phyloP scores from a whole-genome alignment of 2,888 invertebrate genomes.

The Brachylomia viminalis region DNA sequence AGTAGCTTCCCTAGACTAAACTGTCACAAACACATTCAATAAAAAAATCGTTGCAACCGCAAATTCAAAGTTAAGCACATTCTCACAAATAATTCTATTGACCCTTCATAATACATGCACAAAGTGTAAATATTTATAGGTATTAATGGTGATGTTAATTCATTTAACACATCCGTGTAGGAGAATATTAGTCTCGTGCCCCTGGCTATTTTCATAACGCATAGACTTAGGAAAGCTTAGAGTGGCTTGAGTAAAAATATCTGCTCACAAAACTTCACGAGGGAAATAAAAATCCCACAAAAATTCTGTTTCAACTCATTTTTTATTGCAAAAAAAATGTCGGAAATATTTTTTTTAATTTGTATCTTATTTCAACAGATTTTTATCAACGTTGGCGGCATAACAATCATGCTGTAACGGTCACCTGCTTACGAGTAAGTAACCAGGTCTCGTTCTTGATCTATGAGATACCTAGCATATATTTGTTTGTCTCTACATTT shows the following conservation, averaged over 20 bases:
- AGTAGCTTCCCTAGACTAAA: neutral
- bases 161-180: slow-evolving; percentile 63
- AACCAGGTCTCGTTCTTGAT: too few relatives aligned
- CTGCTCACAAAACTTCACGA: neutral
- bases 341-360: too few relatives aligned
- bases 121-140: slow-evolving; percentile 45
- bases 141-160: slow-evolving; percentile 55
- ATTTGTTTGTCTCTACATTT: too few relatives aligned
- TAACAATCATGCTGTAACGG: too few relatives aligned
- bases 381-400: too few relatives aligned
- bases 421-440: too few relatives aligned
- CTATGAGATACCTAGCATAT: too few relatives aligned
- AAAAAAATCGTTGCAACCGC: neutral
- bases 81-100: slow-evolving; percentile 5
- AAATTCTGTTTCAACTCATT: too few relatives aligned
- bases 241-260: slow-evolving; percentile 7
- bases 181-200: slow-evolving; percentile 57
- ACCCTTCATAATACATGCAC: slow-evolving; percentile 9
- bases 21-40: neutral
- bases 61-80: neutral
- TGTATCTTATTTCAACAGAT: too few relatives aligned
- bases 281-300: neutral
- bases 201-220: slow-evolving; percentile 58
- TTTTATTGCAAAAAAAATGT: too few relatives aligned
- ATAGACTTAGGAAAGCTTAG: slow-evolving; percentile 44